A percentile compares a stretch with the other conserved stretches of the same genome.
Evolutionary conservation across 1,140 invertebrate species (phyloP).

Genomic region (Heliconius hermathena): DNA sequence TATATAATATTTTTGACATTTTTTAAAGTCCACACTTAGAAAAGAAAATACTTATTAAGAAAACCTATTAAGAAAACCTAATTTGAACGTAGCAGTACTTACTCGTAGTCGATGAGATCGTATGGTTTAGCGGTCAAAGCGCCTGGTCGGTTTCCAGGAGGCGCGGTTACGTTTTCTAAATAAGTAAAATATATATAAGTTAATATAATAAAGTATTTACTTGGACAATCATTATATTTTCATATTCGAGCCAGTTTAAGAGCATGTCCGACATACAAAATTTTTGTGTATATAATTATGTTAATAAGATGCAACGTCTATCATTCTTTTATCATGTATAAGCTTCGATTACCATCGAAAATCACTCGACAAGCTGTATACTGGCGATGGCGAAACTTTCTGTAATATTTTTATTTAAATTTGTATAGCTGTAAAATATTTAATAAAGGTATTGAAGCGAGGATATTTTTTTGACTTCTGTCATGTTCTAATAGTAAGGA

Average conservation of each 20-base stretch:
- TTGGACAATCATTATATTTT: background rate
- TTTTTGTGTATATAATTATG: constrained; percentile 43
- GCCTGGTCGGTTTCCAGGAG: too few relatives aligned
- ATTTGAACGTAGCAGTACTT: too few relatives aligned
- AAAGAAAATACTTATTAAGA: too few relatives aligned
- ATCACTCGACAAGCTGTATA: constrained; percentile 38
- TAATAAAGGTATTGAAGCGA: constrained; percentile 13
- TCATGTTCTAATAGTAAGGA: background rate
- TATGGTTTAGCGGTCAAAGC: too few relatives aligned
- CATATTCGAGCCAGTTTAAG: background rate
- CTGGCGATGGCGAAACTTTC: constrained; percentile 31
- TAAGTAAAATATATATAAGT: background rate
- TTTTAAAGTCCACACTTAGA: too few relatives aligned
- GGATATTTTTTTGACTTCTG: background rate
- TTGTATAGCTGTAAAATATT: constrained; percentile 19
- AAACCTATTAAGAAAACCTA: too few relatives aligned
- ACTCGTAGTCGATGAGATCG: too few relatives aligned
- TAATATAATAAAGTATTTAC: background rate
- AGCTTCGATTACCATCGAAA: constrained; percentile 35
- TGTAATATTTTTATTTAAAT: constrained; percentile 13
- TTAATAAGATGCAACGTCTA: constrained; percentile 38
- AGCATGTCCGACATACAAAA: constrained; percentile 35
- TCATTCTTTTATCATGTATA: constrained; percentile 38
- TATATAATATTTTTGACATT: too few relatives aligned
- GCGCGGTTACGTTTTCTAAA: too few relatives aligned